These are phyloP conservation scores for Acronicta leporina DNA, from an alignment of 2,888 invertebrate genomes.

Conservation along the genomic window DNA sequence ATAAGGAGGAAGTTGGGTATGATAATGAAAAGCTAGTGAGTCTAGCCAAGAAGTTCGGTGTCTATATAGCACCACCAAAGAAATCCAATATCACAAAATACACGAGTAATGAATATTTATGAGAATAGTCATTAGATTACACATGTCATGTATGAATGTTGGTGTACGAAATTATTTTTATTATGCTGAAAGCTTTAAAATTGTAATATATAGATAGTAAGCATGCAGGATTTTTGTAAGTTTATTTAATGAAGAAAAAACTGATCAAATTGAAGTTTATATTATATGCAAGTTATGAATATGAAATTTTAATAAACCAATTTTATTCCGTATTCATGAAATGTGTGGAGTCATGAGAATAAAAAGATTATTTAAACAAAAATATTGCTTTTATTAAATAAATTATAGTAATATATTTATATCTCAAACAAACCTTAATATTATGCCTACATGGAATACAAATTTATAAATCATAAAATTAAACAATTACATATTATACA, in stretches of 20 bases:
- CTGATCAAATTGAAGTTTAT: constrained; percentile 86
- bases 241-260: constrained; percentile 82
- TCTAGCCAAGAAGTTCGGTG: constrained; percentile 88
- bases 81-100: constrained; percentile 91
- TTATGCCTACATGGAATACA: constrained; percentile 14
- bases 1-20: constrained; percentile 89
- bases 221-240: constrained; percentile 87
- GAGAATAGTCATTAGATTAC: constrained; percentile 75
- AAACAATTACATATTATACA: neutral
- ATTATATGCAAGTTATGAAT: constrained; percentile 87
- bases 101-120: constrained; percentile 91
- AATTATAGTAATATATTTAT: constrained; percentile 28
- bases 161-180: constrained; percentile 83
- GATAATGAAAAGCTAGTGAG: constrained; percentile 87
- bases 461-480: constrained; percentile 8
- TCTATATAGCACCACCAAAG: constrained; percentile 86
- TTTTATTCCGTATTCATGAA: constrained; percentile 68
- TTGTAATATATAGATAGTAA: constrained; percentile 87
- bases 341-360: constrained; percentile 64
- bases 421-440: constrained; percentile 19
- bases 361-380: constrained; percentile 67
- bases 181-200: constrained; percentile 88
- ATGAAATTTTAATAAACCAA: constrained; percentile 86
- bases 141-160: constrained; percentile 56
- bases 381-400: constrained; percentile 58